Evolutionary conservation across 1,140 invertebrate genomes (phyloP), one percentile per base, ranked within the genome.

Genomic region (Drosophila quadrilineata): DNA sequence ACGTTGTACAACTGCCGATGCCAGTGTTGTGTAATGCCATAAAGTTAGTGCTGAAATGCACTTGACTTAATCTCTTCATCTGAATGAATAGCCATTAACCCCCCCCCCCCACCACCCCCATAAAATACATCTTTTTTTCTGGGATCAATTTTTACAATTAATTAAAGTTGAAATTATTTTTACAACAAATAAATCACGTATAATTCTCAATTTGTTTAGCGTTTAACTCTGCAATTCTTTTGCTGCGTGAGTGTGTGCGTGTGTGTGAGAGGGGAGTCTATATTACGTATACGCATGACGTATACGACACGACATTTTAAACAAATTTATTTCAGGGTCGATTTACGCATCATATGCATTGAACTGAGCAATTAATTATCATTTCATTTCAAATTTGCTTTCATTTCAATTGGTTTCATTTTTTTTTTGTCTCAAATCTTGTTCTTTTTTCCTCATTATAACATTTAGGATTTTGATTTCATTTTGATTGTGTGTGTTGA

Each of bases 1-100:
- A 19, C 14, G 43, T 59, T 50, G n/a, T n/a, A n/a, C n/a, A 65
- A 59, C 50, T 58, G 35, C 2, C 8, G 35, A 6, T n/a, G n/a
- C 12, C 14, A 48, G 43, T 65, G 43, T 50, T 58, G 62, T 64
- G 14, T 12, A 57, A 56, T 40, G 17, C 54, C 49, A 45, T 2
- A 3, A 9, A 17, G 9, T n/a, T 10, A 33, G 38, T 48, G 54
- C 5, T 43, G 6, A 12, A 16, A 9, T 10, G 8, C 22, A 41
- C 9, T 22, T 38, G 6, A 17, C 33, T 8, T 19, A 8, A 28
- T 28, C 31, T 35, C 5, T 2, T 2, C 10, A 35, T n/a, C n/a
- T n/a, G n/a, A n/a, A n/a, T n/a, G n/a, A n/a, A n/a, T n/a, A n/a
- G n/a, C n/a, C n/a, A n/a, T n/a, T n/a, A n/a, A n/a, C n/a, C n/a